These are phyloP conservation scores for Tryphoninae sp. DNA, from an alignment of 2,888 invertebrate genomes.

Conservation along the genomic window DNA sequence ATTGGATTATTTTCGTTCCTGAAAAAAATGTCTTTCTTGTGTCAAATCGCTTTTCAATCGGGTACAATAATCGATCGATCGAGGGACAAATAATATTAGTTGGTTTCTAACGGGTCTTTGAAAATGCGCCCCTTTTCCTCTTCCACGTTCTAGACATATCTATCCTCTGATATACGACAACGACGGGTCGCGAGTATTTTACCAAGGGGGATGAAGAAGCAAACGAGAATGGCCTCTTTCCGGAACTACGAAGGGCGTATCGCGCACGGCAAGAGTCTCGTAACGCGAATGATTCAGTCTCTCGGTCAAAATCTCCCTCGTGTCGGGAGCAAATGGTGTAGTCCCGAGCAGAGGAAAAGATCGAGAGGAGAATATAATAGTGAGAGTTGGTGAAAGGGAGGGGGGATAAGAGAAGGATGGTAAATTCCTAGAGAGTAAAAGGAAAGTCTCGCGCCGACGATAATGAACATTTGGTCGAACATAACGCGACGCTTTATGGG, in stretches of 20 bases:
- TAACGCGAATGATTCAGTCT: constrained; percentile 63
- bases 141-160: not conserved
- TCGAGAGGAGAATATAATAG: not conserved
- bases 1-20: too few species aligned
- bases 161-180: not conserved
- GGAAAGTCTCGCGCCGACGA: constrained; percentile 29
- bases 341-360: not conserved
- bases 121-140: too few species aligned
- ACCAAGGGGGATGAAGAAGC: constrained; percentile 42
- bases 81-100: too few species aligned
- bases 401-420: not conserved
- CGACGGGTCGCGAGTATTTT: not conserved
- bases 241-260: constrained; percentile 46
- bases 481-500: constrained; percentile 61
- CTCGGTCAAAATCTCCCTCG: constrained; percentile 41
- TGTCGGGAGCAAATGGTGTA: constrained; percentile 5
- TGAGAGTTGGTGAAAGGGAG: too few species aligned
- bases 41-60: too few species aligned
- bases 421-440: not conserved
- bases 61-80: too few species aligned
- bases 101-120: too few species aligned
- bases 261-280: constrained; percentile 34
- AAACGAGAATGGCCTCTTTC: constrained; percentile 53
- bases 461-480: constrained; percentile 56
- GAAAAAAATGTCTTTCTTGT: too few species aligned